Base-by-base conservation (phyloP, 2,113 vertebrate species). In the Amphilophus citrinellus region DNA sequence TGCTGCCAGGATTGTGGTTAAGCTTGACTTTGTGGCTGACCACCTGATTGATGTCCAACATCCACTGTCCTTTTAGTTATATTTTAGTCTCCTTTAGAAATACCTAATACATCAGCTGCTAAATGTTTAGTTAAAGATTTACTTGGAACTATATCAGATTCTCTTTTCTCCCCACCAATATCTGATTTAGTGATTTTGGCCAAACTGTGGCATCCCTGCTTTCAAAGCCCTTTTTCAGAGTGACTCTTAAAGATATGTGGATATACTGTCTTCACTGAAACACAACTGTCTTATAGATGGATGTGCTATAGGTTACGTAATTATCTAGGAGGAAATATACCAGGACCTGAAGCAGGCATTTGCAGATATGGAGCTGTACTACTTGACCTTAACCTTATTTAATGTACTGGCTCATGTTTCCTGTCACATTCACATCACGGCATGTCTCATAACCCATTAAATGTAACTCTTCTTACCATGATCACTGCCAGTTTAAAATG, bases 401-500 rank as follows among this genome's bases (percentile, higher is more conserved):
- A 71, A 71, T 68, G 15, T 27, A 50, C 42, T 30, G 22, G 42
- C 22, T 68, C 0, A 0, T 50, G 65, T 30, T 30, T 50, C 11
- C 22, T 71, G 1, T 8, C 47, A 22, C 27, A 10, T 47, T 47
- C 65, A 18, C 42, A 47, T 68, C 65, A 50, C 10, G 14, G 42
- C 47, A 68, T 30, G 22, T 68, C 42, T 50, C 22, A 50, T 18
- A 30, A 50, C 47, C 17, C 65, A 44, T 50, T n/a, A 20, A 71
- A 71, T 71, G 24, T 18, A 71, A 20, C 15, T 50, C 37, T n/a
- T 76, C 15, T 53, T 83, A 62, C 62, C 47, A 75, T 3, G 0
- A 84, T 73, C 50, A n/a, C 63, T 15, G 63, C n/a, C 3, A 78
- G 10, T 35, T 83, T 71, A 76, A 71, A 85, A 56, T 80, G 57